These are phyloP conservation scores for Serinus canaria DNA, from an alignment of 2,113 vertebrate species.

Conservation along the genomic window DNA sequence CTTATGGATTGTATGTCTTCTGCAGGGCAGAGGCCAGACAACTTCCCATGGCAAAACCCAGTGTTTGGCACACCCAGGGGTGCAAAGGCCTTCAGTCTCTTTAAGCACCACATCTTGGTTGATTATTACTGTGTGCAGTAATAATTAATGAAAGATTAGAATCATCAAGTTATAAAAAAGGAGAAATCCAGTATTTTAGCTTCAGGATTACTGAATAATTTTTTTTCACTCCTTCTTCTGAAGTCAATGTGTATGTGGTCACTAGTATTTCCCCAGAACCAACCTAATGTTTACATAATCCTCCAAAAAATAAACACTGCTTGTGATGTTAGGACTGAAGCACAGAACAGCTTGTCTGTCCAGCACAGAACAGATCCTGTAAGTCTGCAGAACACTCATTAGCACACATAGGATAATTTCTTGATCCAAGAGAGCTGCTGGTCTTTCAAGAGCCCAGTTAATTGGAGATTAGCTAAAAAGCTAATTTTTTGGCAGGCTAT, in stretches of 20 bases:
- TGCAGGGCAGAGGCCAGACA: not conserved
- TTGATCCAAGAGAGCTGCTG: not conserved
- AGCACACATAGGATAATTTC: not conserved
- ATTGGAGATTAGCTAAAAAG: not conserved
- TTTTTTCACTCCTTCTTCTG: not conserved
- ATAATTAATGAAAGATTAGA: not conserved
- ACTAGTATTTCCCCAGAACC: not conserved
- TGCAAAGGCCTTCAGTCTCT: not conserved
- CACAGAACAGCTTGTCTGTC: not conserved
- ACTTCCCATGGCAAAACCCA: not conserved
- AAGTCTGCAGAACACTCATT: not conserved
- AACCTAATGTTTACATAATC: not conserved
- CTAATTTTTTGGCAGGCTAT: not conserved
- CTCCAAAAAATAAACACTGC: not conserved
- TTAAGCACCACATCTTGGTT: not conserved
- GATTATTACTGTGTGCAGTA: not conserved
- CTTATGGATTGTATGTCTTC: not conserved
- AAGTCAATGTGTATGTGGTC: not conserved
- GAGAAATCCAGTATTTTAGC: not conserved
- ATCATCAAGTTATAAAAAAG: not conserved
- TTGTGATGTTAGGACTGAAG: not conserved
- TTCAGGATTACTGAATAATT: not conserved
- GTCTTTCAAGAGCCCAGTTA: not conserved
- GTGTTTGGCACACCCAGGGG: not conserved
- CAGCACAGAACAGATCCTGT: not conserved